Evolutionary conservation across 2,888 invertebrate genomes (phyloP).

Genomic region (Phyllotreta cruciferae): DNA sequence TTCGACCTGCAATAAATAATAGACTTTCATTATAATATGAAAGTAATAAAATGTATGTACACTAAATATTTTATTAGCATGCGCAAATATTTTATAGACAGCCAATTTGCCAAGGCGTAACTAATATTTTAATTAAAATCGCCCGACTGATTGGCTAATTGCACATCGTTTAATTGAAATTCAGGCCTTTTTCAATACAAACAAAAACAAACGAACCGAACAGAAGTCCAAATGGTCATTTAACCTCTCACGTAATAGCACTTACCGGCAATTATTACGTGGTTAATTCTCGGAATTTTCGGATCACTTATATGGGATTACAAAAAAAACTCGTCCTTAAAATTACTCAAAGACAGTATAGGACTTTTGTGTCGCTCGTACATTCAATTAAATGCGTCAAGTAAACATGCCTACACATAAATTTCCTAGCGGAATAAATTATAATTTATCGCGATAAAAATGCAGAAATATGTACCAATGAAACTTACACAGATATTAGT

Average conservation of each 20-base stretch:
- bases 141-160: slow-evolving; percentile 9
- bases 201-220: slow-evolving; percentile 8
- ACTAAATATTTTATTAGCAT: no score
- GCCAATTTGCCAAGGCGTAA: not conserved
- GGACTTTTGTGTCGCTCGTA: not conserved
- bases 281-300: slow-evolving; percentile 31
- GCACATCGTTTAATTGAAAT: slow-evolving; percentile 7
- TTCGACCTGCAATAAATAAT: no score
- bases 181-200: slow-evolving; percentile 1
- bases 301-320: slow-evolving; percentile 20
- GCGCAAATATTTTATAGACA: no score
- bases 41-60: no score
- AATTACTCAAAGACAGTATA: not conserved
- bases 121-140: slow-evolving; percentile 13
- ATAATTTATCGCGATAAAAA: no score
- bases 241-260: slow-evolving; percentile 30
- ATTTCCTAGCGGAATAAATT: no score
- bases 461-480: no score
- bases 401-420: not conserved
- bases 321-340: slow-evolving; percentile 13
- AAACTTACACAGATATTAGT: no score
- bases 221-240: slow-evolving; percentile 21
- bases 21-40: no score
- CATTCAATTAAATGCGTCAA: not conserved
- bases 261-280: slow-evolving; percentile 31